Evolutionary conservation across 1,140 invertebrate genomes (phyloP).

Genomic region (Tetragnatha versicolor): DNA sequence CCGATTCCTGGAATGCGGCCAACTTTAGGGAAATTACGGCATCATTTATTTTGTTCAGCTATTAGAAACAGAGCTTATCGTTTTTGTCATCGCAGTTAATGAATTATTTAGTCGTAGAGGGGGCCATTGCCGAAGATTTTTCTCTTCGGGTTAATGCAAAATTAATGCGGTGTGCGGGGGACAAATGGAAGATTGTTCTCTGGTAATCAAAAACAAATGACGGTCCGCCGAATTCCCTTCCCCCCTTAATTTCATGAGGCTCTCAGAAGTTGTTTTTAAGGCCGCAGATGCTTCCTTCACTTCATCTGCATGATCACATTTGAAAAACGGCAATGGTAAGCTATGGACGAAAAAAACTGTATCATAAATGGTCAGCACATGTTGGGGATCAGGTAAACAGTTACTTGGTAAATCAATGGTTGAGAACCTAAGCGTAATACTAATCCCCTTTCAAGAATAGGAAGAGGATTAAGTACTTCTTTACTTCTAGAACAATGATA

Average conservation of each 20-base stretch:
- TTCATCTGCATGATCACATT: too few relatives aligned
- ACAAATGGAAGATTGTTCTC: not conserved
- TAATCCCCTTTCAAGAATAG: not conserved
- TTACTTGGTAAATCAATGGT: too few relatives aligned
- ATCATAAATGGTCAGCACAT: too few relatives aligned
- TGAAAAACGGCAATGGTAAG: too few relatives aligned
- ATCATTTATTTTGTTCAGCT: slow-evolving; percentile 21
- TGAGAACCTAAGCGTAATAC: not conserved
- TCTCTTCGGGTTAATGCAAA: slow-evolving; percentile 17
- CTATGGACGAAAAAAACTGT: too few relatives aligned
- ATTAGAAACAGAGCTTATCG: slow-evolving; percentile 32
- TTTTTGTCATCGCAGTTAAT: slow-evolving; percentile 33
- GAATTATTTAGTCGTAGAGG: not conserved
- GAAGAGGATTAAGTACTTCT: not conserved
- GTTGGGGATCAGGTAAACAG: too few relatives aligned
- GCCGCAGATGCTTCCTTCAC: too few relatives aligned
- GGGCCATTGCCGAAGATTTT: not conserved
- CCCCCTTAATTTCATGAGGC: not conserved
- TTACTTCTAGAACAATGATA: not conserved
- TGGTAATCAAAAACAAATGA: not conserved
- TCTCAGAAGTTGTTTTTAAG: too few relatives aligned
- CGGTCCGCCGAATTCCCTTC: not conserved
- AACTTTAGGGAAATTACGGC: not conserved
- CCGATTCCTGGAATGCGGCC: slow-evolving; percentile 9
- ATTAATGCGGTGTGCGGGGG: not conserved